Percentiles rank a stretch among this genome's conserved stretches.
These are phyloP conservation scores for Dicyrtomina minuta DNA, from an alignment of 2,888 invertebrate species.

Conservation along the genomic window DNA sequence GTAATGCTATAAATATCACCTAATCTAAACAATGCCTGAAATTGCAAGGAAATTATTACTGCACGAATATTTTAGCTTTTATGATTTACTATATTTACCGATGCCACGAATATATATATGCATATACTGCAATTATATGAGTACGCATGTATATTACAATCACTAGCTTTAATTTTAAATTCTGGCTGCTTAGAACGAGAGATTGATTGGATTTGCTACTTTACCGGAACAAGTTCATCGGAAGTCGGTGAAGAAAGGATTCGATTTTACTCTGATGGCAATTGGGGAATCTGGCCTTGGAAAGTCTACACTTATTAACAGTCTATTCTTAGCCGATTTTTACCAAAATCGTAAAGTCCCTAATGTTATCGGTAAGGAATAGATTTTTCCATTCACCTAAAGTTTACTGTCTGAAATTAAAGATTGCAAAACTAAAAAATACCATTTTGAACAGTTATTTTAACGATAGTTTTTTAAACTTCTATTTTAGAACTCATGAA, in stretches of 20 bases:
- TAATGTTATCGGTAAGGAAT: slow-evolving; percentile 48
- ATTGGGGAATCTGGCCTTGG: slow-evolving; percentile 74
- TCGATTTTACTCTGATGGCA: slow-evolving; percentile 96
- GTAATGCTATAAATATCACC: too few relatives aligned
- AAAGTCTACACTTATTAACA: slow-evolving; percentile 95
- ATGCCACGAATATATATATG: background rate
- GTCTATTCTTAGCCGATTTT: slow-evolving; percentile 88
- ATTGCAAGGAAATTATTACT: too few relatives aligned
- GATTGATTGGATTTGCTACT: slow-evolving; percentile 82
- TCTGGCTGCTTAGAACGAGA: slow-evolving; percentile 46
- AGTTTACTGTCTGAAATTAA: too few relatives aligned
- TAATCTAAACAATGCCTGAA: too few relatives aligned
- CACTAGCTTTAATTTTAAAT: background rate
- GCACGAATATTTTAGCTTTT: too few relatives aligned
- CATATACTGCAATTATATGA: background rate
- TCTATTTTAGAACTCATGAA: slow-evolving; percentile 64
- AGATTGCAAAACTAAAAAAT: too few relatives aligned
- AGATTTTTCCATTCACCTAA: background rate
- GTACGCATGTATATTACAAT: background rate
- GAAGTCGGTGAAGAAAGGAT: slow-evolving; percentile 96
- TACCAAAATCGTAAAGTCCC: slow-evolving; percentile 76
- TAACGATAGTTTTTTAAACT: too few relatives aligned
- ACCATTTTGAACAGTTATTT: too few relatives aligned
- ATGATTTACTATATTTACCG: background rate
- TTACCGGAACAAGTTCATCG: slow-evolving; percentile 95